Evolutionary conservation across 2,113 vertebrate genomes (phyloP), one percentile per base, ranked within the genome.

Genomic region (Atlantisia rogersi): DNA sequence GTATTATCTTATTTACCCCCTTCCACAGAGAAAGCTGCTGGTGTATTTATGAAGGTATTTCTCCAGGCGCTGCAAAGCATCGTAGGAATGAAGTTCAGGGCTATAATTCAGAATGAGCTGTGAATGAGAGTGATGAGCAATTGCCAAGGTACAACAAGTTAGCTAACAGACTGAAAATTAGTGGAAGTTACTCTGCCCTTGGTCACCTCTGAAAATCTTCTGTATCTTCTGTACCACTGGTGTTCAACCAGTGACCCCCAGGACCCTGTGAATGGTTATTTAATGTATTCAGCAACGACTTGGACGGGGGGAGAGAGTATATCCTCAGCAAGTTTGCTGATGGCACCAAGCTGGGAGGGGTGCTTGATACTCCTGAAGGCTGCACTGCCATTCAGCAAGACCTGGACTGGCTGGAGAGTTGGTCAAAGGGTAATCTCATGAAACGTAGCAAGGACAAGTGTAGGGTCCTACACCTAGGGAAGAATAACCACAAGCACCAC

Each of bases 71-170:
- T 92, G 52, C 75, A 74, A 65, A 86, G 67, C 21, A 24, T 40
- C 24, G 6, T 26, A 63, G 46, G 60, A 55, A 28, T 70, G 12
- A 90, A 64, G 39, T 71, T 24, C 29, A 40, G 56, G 52, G 63
- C 25, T 12, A 3, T 60, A 56, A 70, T 6, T 80, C 65, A 11
- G 73, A 73, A 85, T 65, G 73, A 69, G 12, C 73, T 42, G 67
- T 63, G 75, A 77, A 42, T 0, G 4, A 82, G 14, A 76, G 21
- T 0, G 0, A 67, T 64, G 67, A 58, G 26, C 21, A 21, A 12
- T 73, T 82, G 44, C 50, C n/a, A 32, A 15, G 12, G 15, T 19
- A 46, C 60, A 37, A 69, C 32, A 84, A 78, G 28, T 32, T 71
- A 71, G 12, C 39, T 92, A 71, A 83, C 11, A 50, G 77, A 52